Base-by-base conservation (phyloP, 2,797 vertebrate species). In the Petrocephalus sullivani region DNA sequence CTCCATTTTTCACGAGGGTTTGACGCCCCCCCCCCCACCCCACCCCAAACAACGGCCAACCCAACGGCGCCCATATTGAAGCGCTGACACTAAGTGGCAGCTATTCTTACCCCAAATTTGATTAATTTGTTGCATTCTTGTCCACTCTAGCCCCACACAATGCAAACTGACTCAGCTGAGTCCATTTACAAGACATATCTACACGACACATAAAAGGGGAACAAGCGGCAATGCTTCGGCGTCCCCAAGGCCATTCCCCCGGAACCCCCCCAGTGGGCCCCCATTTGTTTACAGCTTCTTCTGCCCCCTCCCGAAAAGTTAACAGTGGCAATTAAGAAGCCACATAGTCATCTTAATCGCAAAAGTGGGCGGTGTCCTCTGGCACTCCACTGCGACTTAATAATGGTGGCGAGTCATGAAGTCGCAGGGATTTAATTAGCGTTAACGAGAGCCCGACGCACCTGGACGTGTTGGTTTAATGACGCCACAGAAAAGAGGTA, bases 101-200 rank as follows among this genome's bases (percentile, higher is more conserved):
- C 96, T 95, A 95, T 96, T 97, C 94, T 94, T 83, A 89, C 49
- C 46, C 94, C 94, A 96, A 96, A 96, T 97, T 95, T 98, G 97
- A 98, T 98, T 97, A 96, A 98, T 98, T 97, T 97, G 96, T 93
- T 91, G 94, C 94, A 96, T 97, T 97, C 96, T 96, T 91, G 87
- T 93, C 92, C 93, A 95, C 96, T 95, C 95, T 93, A 95, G 93
- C 92, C 89, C 87, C 90, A 93, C 93, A 97, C 96, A 97, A 98
- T 96, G 90, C 94, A 92, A 97, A 97, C 96, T 95, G 94, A 97
- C 95, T 96, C 90, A 93, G 92, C 93, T 89, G 94, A 97, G 96
- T 97, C 96, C 93, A 97, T 97, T 94, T 95, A 96, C 95, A 96
- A 95, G 94, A 92, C 95, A 94, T 93, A 95, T 95, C 83, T 92